Base-by-base conservation (phyloP, 2,797 vertebrate species). In the Neomorphus geoffroyi region DNA sequence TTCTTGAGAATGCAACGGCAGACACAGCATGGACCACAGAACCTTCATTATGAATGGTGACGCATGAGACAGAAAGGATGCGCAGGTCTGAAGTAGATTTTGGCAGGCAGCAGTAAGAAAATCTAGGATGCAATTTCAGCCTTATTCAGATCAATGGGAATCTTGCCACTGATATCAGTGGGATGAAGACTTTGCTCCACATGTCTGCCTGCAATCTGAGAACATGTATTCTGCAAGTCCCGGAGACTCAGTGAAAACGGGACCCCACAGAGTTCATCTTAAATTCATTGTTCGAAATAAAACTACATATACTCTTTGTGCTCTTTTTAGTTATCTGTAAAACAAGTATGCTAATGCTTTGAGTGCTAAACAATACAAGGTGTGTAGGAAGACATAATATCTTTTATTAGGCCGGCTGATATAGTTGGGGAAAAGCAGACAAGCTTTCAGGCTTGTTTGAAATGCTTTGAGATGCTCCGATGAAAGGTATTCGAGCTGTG, bases 301-400 rank as follows among this genome's bases (percentile, higher is more conserved):
- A 96, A 69, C 66, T 45, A 79, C 0, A 3, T 64, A 65, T 53
- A 86, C 81, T 86, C 92, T 96, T 91, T 88, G 89, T 93, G 91
- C 80, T 53, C 73, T 48, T 90, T 94, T 80, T 53, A 93, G 86
- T 73, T 92, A 90, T 92, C 91, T 67, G 91, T 94, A 92, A 94
- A 96, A 96, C 92, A 95, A 93, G 82, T 43, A 91, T 79, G 90
- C 95, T 96, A 96, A 96, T 80, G 72, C 91, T 93, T 94, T 92
- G 92, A 94, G 73, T 74, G 94, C 95, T 95, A 95, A 96, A 89
- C 90, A 96, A 91, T 95, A 95, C 92, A 96, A 94, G 94, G 93
- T 96, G 93, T 92, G 88, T 88, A 95, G 90, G 92, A 96, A 96
- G 88, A 95, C 71, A 80, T 8, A 53, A 9, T 93, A 93, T 67